Evolutionary conservation across 2,113 vertebrate genomes (phyloP).

Genomic region (Notarius quadriscutis): DNA sequence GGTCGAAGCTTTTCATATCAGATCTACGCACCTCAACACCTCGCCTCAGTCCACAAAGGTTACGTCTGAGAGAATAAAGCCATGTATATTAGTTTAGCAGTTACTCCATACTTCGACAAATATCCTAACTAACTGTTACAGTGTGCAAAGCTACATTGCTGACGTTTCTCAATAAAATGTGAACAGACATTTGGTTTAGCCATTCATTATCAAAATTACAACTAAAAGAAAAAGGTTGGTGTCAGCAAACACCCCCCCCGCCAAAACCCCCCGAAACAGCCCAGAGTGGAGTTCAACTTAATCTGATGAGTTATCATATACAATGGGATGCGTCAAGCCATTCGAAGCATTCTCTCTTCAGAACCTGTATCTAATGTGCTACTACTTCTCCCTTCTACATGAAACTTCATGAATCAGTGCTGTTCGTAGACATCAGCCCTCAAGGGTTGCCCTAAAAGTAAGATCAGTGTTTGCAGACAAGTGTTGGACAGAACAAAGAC

Average conservation of each 20-base stretch:
- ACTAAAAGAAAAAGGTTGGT: neutral
- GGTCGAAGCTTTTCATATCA: conserved; percentile 31
- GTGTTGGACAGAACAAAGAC: conserved; percentile 28
- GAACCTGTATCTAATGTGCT: neutral
- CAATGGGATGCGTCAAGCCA: neutral
- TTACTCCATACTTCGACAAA: neutral
- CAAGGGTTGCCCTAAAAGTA: neutral
- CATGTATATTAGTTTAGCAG: conserved; percentile 2
- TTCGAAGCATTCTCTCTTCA: neutral
- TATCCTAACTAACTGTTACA: neutral
- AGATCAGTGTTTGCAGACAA: conserved; percentile 41
- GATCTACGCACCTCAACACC: neutral
- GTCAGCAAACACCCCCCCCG: neutral
- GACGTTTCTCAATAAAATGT: neutral
- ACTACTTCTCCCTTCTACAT: neutral
- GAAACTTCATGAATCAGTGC: neutral
- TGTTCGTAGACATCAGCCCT: conserved; percentile 4
- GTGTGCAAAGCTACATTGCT: conserved; percentile 10
- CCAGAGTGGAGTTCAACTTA: neutral
- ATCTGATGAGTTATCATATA: neutral
- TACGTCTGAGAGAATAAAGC: conserved; percentile 7
- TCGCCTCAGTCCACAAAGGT: neutral
- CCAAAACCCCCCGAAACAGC: neutral
- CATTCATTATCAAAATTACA: neutral
- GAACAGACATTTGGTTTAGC: conserved; percentile 20